Conservation (phyloP, 2,888 invertebrate species). For the Bembecia ichneumoniformis region DNA sequence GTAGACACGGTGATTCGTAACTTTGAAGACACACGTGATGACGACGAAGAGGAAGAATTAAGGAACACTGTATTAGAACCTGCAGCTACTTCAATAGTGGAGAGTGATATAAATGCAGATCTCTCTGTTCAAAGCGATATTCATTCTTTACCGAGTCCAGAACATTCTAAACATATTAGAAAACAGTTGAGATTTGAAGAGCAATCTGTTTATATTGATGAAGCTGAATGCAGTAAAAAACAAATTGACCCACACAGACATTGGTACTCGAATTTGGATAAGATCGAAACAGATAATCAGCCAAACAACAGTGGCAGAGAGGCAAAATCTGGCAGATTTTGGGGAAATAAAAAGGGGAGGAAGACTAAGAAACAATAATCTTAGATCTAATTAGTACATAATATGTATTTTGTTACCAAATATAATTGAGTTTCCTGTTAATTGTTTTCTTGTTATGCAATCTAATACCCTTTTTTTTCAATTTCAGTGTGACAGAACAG, state of each 20-base stretch:
- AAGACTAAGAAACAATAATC: slow-evolving; percentile 21
- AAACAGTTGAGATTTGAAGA: slow-evolving; percentile 47
- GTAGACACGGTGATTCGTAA: not conserved
- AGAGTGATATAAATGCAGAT: not conserved
- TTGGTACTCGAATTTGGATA: slow-evolving; percentile 12
- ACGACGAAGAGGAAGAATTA: slow-evolving; percentile 28
- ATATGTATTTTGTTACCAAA: too few relatives aligned
- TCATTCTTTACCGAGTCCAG: slow-evolving; percentile 5
- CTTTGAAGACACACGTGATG: not conserved
- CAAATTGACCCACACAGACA: slow-evolving; percentile 3
- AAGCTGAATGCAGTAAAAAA: not conserved
- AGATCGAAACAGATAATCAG: slow-evolving; percentile 19
- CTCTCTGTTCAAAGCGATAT: slow-evolving; percentile 5
- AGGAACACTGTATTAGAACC: slow-evolving; percentile 11
- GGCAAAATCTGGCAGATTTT: slow-evolving; percentile 35
- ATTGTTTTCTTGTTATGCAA: too few relatives aligned
- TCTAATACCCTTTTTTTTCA: too few relatives aligned
- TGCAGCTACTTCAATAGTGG: not conserved
- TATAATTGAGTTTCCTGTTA: too few relatives aligned
- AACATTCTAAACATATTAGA: slow-evolving; percentile 5
- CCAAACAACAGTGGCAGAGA: slow-evolving; percentile 21
- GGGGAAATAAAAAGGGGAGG: slow-evolving; percentile 21
- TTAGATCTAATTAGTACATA: too few relatives aligned
- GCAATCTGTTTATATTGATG: slow-evolving; percentile 10
- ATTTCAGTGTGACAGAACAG: too few relatives aligned